A percentile compares a stretch with the other conserved stretches of the same genome.
Conservation (phyloP, 2,113 vertebrate genomes). For the Hemibagrus wyckioides region DNA sequence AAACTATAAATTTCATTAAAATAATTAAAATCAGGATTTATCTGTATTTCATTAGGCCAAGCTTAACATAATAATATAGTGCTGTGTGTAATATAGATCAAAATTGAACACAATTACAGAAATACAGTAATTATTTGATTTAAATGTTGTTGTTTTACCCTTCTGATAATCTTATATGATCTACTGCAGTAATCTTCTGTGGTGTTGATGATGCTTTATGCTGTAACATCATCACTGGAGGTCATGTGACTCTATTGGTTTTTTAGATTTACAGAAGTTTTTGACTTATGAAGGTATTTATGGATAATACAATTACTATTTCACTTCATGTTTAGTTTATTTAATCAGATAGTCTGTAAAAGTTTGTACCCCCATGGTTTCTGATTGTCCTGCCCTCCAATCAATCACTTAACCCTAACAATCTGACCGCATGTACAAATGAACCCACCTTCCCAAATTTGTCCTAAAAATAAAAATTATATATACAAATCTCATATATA, state of each 20-base stretch:
- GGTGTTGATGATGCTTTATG: background rate
- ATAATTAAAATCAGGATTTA: too few species aligned
- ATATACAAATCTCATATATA: too few species aligned
- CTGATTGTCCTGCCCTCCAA: background rate
- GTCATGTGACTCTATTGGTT: background rate
- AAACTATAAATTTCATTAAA: too few species aligned
- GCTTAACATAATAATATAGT: too few species aligned
- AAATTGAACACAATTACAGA: background rate
- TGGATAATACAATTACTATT: background rate
- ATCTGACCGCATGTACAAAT: too few species aligned
- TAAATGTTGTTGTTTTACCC: too few species aligned
- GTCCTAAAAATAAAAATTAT: background rate
- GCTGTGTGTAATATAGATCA: background rate
- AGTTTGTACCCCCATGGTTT: background rate
- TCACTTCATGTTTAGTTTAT: background rate
- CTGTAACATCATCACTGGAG: background rate
- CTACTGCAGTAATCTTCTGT: background rate
- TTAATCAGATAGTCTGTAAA: background rate
- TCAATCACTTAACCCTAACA: background rate
- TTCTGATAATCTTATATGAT: background rate
- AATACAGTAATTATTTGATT: background rate
- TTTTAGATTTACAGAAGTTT: background rate
- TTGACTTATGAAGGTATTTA: too few species aligned
- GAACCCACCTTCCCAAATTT: too few species aligned
- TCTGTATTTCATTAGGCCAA: too few species aligned